These are phyloP conservation scores for Ellobium chinense DNA, from an alignment of 2,888 invertebrate genomes.

Conservation along the genomic window DNA sequence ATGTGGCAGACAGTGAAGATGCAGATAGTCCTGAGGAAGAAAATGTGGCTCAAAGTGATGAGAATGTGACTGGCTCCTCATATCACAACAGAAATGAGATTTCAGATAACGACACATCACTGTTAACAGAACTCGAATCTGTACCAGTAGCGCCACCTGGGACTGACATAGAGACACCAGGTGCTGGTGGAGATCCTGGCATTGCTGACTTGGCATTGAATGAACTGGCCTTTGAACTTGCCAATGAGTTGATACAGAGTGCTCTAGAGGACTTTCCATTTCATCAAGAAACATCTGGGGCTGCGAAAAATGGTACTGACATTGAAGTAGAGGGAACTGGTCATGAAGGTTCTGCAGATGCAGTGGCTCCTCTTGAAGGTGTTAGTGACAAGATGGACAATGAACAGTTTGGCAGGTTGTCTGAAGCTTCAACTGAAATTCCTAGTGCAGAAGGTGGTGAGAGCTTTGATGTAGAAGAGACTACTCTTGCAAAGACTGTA, in stretches of 20 bases:
- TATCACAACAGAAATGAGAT: not conserved
- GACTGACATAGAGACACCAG: not conserved
- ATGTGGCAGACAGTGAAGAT: not conserved
- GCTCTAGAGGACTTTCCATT: conserved; percentile 65
- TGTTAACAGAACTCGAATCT: not conserved
- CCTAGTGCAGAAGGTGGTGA: not conserved
- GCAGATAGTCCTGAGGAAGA: not conserved
- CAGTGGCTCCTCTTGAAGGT: not conserved
- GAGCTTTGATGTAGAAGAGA: not conserved
- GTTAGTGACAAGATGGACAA: too few species aligned
- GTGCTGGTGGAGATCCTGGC: conserved; percentile 28
- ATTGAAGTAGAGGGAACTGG: not conserved
- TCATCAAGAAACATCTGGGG: not conserved
- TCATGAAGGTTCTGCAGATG: not conserved
- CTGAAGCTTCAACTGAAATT: not conserved
- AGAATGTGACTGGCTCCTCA: too few species aligned
- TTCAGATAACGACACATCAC: not conserved
- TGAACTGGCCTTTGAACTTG: conserved; percentile 61
- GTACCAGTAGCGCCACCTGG: not conserved
- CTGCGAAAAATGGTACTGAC: not conserved
- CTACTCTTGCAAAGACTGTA: not conserved
- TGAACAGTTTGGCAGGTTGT: too few species aligned
- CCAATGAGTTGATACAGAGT: conserved; percentile 66
- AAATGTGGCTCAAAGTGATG: not conserved
- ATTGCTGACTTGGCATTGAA: conserved; percentile 51